These are phyloP conservation scores for Blomia tropicalis DNA, from an alignment of 2,888 invertebrate genomes.

Conservation along the genomic window DNA sequence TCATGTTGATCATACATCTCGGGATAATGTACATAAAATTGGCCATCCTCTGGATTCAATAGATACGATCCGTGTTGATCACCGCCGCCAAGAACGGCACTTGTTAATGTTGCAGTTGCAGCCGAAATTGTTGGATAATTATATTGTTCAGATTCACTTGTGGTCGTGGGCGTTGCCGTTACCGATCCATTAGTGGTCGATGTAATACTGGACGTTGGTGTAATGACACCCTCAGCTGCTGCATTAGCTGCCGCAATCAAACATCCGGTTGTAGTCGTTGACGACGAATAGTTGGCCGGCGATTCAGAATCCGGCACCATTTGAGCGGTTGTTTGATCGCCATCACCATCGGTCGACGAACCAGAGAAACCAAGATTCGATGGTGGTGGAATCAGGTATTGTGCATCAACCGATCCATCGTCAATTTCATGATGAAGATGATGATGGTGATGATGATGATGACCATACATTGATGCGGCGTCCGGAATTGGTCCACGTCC, in stretches of 20 bases:
- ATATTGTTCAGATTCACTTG: background rate
- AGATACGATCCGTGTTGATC: background rate
- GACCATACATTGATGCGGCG: background rate
- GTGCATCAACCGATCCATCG: background rate
- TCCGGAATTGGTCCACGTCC: background rate
- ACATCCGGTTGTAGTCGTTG: background rate
- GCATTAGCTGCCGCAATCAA: slow-evolving; percentile 5
- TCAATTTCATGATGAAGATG: background rate
- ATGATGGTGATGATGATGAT: slow-evolving; percentile 10
- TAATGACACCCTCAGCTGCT: background rate
- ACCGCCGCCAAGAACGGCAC: background rate
- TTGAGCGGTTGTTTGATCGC: background rate
- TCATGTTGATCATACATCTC: background rate
- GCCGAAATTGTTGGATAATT: background rate
- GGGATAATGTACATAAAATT: background rate
- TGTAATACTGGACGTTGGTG: background rate
- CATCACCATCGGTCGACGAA: background rate
- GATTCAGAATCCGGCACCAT: background rate
- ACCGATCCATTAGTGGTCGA: background rate
- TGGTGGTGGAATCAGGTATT: background rate
- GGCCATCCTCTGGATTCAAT: background rate
- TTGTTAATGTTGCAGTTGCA: background rate
- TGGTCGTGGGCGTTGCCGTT: background rate
- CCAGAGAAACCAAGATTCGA: background rate
- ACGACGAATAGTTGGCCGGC: background rate